Evolutionary conservation across 1,140 invertebrate species (phyloP).

Genomic region (Leptinotarsa undecemlineata): DNA sequence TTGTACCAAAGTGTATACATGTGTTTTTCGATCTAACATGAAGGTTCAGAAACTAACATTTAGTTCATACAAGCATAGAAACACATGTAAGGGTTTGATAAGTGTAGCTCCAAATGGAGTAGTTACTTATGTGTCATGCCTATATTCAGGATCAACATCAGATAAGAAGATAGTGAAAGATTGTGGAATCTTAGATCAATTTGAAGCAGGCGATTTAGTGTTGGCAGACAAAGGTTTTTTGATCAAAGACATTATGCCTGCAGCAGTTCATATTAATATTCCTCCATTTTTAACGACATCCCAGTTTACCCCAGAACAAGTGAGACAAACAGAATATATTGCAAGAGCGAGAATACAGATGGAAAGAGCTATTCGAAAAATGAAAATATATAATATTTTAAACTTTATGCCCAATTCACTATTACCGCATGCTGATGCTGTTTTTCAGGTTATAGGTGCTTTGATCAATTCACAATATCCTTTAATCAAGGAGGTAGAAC

Average conservation of each 20-base stretch:
- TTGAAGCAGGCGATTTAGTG: slow-evolving; percentile 22
- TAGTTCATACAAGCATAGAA: slow-evolving; percentile 18
- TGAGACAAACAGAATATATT: slow-evolving; percentile 29
- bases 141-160: slow-evolving; percentile 25
- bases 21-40: background rate
- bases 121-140: slow-evolving; percentile 26
- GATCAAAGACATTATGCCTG: slow-evolving; percentile 27
- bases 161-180: too few species aligned
- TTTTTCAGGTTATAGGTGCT: too few species aligned
- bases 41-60: slow-evolving; percentile 25
- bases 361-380: too few species aligned
- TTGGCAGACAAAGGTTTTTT: slow-evolving; percentile 32
- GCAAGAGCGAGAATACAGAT: slow-evolving; percentile 35
- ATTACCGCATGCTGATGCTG: too few species aligned
- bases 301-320: slow-evolving; percentile 33
- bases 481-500: too few species aligned
- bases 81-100: too few species aligned
- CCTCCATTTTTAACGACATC: slow-evolving; percentile 39
- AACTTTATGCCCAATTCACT: too few species aligned
- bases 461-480: too few species aligned
- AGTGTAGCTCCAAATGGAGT: too few species aligned
- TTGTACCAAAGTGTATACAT: slow-evolving; percentile 33
- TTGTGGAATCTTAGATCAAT: too few species aligned
- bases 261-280: background rate
- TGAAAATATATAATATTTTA: too few species aligned